Conservation (phyloP, 2,888 invertebrate genomes). For the Tipula lateralis region DNA sequence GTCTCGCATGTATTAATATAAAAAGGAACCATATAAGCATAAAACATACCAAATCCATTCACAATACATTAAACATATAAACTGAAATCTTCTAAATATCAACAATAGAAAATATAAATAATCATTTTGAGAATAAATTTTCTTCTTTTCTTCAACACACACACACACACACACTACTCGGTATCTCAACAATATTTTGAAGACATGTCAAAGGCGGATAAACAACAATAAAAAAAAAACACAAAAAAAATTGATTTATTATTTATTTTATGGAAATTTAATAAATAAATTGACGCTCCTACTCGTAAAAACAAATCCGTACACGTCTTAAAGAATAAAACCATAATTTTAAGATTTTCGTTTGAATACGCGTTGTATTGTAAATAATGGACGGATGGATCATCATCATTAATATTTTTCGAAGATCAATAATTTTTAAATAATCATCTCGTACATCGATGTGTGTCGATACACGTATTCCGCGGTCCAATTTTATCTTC, state of each 20-base stretch:
- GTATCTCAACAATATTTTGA: neutral
- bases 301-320: neutral
- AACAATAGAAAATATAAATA: constrained; percentile 24
- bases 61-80: neutral
- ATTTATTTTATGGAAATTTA: constrained; percentile 24
- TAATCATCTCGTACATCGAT: neutral
- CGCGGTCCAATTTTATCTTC: neutral
- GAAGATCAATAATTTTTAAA: constrained; percentile 6
- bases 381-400: neutral
- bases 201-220: constrained; percentile 24
- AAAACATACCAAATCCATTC: neutral
- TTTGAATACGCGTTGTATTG: neutral
- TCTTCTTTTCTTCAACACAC: neutral
- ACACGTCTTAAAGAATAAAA: neutral
- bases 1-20: neutral
- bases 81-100: neutral
- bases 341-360: neutral
- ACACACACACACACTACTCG: neutral
- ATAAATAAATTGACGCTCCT: constrained; percentile 24
- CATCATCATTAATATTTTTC: constrained; percentile 13
- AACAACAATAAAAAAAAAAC: neutral
- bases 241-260: neutral
- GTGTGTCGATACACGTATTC: neutral
- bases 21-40: neutral
- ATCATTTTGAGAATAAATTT: neutral